A percentile compares a stretch with the other conserved stretches of the same genome.
phyloP scores from a whole-genome alignment of 2,113 vertebrate genomes.

The Passer montanus region DNA sequence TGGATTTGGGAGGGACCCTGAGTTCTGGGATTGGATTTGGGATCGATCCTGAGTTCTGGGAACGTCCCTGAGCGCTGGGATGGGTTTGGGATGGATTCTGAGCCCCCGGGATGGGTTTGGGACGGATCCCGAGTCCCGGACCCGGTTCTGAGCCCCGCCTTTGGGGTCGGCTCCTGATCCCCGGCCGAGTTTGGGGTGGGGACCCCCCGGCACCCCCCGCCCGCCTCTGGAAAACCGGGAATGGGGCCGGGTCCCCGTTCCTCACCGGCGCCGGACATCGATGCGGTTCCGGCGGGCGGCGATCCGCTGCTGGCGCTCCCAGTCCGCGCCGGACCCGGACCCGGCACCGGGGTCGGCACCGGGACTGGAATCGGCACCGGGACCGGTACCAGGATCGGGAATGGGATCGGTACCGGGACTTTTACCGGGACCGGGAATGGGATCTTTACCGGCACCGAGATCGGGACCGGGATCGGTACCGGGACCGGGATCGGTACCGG shows the following conservation, averaged over 20 bases:
- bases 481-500: neutral
- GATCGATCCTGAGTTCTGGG: neutral
- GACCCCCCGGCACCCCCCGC: too few species aligned
- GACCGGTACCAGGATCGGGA: neutral
- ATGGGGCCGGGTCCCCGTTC: too few species aligned
- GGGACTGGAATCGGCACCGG: fast-evolving
- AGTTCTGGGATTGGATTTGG: neutral
- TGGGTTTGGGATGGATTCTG: too few species aligned
- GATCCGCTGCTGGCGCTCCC: slow-evolving; percentile 69
- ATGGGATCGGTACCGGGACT: neutral
- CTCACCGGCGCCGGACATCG: slow-evolving; percentile 74
- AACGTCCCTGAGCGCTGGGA: too few species aligned
- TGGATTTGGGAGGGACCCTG: too few species aligned
- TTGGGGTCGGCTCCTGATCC: fast-evolving
- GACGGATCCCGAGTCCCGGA: too few species aligned
- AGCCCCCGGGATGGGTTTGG: too few species aligned
- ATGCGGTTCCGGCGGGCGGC: slow-evolving; percentile 70
- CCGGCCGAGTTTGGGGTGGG: fast-evolving
- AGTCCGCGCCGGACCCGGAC: fast-evolving
- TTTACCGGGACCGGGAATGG: neutral
- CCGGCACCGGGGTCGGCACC: neutral
- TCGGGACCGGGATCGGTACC: fast-evolving
- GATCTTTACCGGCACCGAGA: neutral
- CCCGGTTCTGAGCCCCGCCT: neutral
- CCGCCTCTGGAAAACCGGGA: neutral